These are phyloP conservation scores for Phylloscopus trochiloides DNA, from an alignment of 2,113 vertebrate species.

Conservation along the genomic window DNA sequence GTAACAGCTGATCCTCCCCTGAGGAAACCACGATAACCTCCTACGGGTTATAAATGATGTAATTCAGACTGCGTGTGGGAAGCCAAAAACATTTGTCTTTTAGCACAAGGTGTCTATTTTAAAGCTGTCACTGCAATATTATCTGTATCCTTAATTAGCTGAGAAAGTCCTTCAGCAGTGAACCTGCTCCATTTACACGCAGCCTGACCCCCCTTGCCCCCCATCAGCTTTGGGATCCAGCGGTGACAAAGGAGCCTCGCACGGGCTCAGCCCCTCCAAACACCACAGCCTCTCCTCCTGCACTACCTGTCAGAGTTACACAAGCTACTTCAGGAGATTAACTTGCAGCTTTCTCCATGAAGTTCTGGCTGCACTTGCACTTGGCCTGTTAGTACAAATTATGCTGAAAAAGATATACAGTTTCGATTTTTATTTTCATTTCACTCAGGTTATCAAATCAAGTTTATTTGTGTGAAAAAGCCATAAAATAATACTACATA, in stretches of 20 bases:
- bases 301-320: neutral
- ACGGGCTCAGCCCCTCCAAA: neutral
- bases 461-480: neutral
- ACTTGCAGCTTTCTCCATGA: neutral
- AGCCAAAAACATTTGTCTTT: slow-evolving; percentile 74
- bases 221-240: neutral
- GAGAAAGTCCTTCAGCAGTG: neutral
- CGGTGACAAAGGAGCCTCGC: accelerated
- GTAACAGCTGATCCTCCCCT: slow-evolving; percentile 70
- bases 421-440: neutral
- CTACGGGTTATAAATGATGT: slow-evolving; percentile 65
- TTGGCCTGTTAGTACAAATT: neutral
- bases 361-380: neutral
- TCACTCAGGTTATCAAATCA: neutral
- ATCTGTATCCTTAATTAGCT: slow-evolving; percentile 55
- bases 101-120: slow-evolving; percentile 70
- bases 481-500: neutral
- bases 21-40: slow-evolving; percentile 72
- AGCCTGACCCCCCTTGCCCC: neutral
- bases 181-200: neutral
- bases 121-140: slow-evolving; percentile 63
- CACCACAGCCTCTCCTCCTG: neutral
- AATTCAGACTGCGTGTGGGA: slow-evolving; percentile 70
- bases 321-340: neutral
- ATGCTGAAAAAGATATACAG: neutral